A percentile compares a stretch with the other conserved stretches of the same genome.
Evolutionary conservation across 2,113 vertebrate genomes (phyloP).

Genomic region (Neogobius melanostomus): DNA sequence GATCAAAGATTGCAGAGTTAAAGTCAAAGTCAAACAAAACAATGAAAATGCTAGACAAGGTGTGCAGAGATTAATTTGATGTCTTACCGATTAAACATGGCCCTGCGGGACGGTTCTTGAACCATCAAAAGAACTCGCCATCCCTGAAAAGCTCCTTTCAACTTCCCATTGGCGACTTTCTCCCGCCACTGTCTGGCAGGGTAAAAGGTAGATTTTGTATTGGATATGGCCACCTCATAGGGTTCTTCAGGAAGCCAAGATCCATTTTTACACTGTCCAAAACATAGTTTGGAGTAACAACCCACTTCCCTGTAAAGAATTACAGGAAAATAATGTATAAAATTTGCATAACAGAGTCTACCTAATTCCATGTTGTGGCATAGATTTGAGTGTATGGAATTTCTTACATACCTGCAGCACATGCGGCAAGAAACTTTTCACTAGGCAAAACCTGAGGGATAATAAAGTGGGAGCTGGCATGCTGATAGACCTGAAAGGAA

Average conservation of each 20-base stretch:
- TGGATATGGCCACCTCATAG: constrained; percentile 82
- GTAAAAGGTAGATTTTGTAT: constrained; percentile 38
- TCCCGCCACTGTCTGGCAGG: constrained; percentile 73
- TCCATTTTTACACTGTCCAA: constrained; percentile 87
- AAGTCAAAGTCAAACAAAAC: neutral
- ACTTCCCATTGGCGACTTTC: constrained; percentile 75
- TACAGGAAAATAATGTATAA: neutral
- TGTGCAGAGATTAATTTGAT: neutral
- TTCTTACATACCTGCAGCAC: constrained; percentile 85
- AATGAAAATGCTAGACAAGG: too few species aligned
- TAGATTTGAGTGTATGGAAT: neutral
- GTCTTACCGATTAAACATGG: constrained; percentile 84
- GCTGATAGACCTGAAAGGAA: constrained; percentile 82
- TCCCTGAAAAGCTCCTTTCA: constrained; percentile 87
- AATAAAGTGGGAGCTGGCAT: constrained; percentile 86
- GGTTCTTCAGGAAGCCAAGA: constrained; percentile 89
- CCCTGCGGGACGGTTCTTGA: constrained; percentile 71
- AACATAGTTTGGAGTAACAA: constrained; percentile 90
- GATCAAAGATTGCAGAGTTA: neutral
- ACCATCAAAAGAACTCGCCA: constrained; percentile 88
- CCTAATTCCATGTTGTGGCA: neutral
- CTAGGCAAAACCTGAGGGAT: constrained; percentile 82
- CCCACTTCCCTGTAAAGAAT: constrained; percentile 87
- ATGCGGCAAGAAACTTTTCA: constrained; percentile 93
- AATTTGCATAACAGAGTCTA: constrained; percentile 5